These are phyloP conservation scores for Meriones unguiculatus DNA, from an alignment of 2,113 vertebrate species.

Conservation along the genomic window DNA sequence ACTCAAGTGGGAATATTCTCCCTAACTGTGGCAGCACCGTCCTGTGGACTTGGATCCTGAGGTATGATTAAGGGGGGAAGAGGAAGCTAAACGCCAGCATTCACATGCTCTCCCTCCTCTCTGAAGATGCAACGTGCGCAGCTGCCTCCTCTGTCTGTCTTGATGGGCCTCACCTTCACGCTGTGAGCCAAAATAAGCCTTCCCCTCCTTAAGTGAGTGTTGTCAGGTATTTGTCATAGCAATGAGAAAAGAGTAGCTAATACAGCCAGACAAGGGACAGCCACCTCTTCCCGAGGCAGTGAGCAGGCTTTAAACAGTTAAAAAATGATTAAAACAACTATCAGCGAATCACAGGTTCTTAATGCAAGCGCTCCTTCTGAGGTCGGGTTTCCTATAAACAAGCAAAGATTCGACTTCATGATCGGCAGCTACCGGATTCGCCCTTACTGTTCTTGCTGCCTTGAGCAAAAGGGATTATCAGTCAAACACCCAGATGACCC, in stretches of 20 bases:
- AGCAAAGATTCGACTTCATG: background rate
- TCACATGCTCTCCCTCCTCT: background rate
- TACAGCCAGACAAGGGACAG: background rate
- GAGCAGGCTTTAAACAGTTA: no score
- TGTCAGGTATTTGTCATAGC: background rate
- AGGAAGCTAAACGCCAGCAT: background rate
- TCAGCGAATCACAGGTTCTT: background rate
- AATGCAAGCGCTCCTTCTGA: background rate
- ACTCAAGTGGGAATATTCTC: background rate
- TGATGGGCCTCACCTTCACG: background rate
- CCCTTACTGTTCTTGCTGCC: background rate
- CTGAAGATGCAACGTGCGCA: background rate
- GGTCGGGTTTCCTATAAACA: background rate
- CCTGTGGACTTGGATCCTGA: no score
- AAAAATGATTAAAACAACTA: background rate
- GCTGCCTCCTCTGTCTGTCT: background rate
- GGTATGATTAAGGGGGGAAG: rapidly evolving
- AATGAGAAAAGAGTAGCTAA: background rate
- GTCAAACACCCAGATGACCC: background rate
- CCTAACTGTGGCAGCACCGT: background rate
- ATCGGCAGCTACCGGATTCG: background rate
- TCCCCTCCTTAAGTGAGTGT: background rate
- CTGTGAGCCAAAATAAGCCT: background rate
- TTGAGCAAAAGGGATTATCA: background rate
- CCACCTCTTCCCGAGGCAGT: background rate